Base-by-base conservation (phyloP, 92 coral and sea anemone genomes). In the Hydrozoanthus gracilis region DNA sequence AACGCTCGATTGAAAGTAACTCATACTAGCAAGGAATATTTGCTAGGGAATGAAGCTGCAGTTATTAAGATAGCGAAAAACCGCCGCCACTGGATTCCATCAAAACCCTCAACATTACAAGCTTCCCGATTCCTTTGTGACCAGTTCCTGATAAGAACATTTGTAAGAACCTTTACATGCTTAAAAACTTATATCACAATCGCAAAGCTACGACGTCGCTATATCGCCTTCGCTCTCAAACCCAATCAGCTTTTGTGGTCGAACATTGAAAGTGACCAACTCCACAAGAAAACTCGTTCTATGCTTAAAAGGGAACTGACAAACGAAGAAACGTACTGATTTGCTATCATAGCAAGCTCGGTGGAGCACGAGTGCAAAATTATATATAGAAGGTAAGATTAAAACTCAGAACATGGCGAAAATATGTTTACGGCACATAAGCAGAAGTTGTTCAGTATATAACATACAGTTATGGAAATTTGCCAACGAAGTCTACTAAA, bases 11-110 rank as follows among this genome's bases (percentile, higher is more conserved):
- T 80, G 45, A 80, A 16, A n/a, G 73, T 78, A 64, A 8, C 14
- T 60, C 48, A 10, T 44, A 46, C 73, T 79, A 61, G 61, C 62
- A 80, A 61, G 84, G 84, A 79, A 80, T 48, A 80, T 80, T 65
- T 9, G 48, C 51, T 64, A 9, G 50, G 14, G 1, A 48, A 11
- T 46, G 48, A 65, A 64, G 61, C 73, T 80, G 18, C 17, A 48
- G 74, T 80, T 46, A 64, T 79, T 79, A 64, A 4, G 73, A 64
- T 74, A 44, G 56, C 58, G 58, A 49, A 74, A 74, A 50, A 60
- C 79, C 79, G 79, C 73, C 85, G 56, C 56, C 73, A 64, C 60
- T 9, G 49, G 51, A 65, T 80, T 80, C 61, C 44, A 48, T 9
- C 9, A 18, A 64, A 47, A 18, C 14, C 11, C 74, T 49, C 73